These are phyloP conservation scores for Samia ricini DNA, from an alignment of 1,140 invertebrate genomes.

Conservation along the genomic window DNA sequence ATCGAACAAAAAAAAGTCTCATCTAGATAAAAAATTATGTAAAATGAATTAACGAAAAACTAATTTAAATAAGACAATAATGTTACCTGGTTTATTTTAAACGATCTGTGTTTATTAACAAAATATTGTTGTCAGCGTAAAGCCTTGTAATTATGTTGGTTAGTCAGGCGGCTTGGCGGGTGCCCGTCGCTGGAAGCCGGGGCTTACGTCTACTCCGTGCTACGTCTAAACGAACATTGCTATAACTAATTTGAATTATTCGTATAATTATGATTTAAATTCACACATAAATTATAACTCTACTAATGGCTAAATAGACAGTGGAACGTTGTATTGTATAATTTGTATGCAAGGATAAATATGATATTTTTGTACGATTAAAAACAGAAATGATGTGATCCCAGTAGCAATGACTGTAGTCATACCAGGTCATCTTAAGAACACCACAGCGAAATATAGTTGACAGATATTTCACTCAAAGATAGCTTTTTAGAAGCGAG, in stretches of 20 bases:
- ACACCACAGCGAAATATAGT: too few relatives aligned
- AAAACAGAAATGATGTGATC: too few relatives aligned
- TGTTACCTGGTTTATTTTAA: not conserved
- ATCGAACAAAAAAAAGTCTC: too few relatives aligned
- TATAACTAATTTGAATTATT: constrained; percentile 38
- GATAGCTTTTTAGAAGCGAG: too few relatives aligned
- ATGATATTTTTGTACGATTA: not conserved
- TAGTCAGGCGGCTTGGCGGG: not conserved
- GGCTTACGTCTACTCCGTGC: constrained; percentile 32
- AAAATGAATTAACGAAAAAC: not conserved
- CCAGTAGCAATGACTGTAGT: too few relatives aligned
- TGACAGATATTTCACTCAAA: too few relatives aligned
- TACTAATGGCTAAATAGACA: too few relatives aligned
- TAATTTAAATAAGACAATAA: not conserved
- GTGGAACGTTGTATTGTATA: not conserved
- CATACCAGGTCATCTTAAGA: too few relatives aligned
- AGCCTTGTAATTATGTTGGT: constrained; percentile 3
- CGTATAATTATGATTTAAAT: constrained; percentile 11
- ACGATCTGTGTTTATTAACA: not conserved
- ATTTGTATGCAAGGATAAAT: not conserved
- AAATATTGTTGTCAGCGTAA: not conserved
- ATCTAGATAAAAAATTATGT: too few relatives aligned
- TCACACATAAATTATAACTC: constrained; percentile 1
- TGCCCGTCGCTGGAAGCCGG: constrained; percentile 1
- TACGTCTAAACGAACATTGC: constrained; percentile 21